Base-by-base conservation (phyloP, 2,888 invertebrate species). In the Maniola hyperantus region DNA sequence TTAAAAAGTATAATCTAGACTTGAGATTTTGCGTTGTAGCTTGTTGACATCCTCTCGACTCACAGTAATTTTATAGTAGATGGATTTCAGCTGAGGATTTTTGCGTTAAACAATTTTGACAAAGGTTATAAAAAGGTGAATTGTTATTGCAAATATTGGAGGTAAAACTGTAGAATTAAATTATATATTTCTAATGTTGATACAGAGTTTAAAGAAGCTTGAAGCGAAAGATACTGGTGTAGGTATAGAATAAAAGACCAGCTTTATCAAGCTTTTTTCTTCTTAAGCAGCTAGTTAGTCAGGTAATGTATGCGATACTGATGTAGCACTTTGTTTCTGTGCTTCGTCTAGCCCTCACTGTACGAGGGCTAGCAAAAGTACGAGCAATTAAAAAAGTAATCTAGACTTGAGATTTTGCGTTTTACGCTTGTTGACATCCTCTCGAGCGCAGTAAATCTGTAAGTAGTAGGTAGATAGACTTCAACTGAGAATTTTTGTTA, bases 301-400 rank as follows among this genome's bases (percentile, higher is more conserved):
- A n/a, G n/a, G n/a, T n/a, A n/a, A n/a, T 71, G 74, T 63, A 67
- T 60, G 67, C 69, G 68, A 69, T 68, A 64, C 46, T n/a, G n/a
- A n/a, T n/a, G 57, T 68, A 46, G 61, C 64, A 67, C 65, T 71
- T 64, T 71, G 66, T 64, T 66, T 59, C 65, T 63, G 62, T 33
- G 62, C 42, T 8, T n/a, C 62, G 62, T 62, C 62, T 62, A 42
- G 53, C 62, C 62, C 51, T 62, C 42, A 15, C 42, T 50, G 50
- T 50, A 48, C 39, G 50, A 26, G 62, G 51, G 62, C 51, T 53
- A 53, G 26, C 36, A 42, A 53, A 53, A 62, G 61, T 26, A 61
- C 42, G 26, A 44, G 61, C 55, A 57, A 61, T 61, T 61, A 62
- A 48, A 62, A 61, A 61, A 42, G 61, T 39, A 66, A 61, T 50